Evolutionary conservation across 1,140 invertebrate genomes (phyloP), one percentile per base, ranked within the genome.

Genomic region (Ceratosolen solmsi): DNA sequence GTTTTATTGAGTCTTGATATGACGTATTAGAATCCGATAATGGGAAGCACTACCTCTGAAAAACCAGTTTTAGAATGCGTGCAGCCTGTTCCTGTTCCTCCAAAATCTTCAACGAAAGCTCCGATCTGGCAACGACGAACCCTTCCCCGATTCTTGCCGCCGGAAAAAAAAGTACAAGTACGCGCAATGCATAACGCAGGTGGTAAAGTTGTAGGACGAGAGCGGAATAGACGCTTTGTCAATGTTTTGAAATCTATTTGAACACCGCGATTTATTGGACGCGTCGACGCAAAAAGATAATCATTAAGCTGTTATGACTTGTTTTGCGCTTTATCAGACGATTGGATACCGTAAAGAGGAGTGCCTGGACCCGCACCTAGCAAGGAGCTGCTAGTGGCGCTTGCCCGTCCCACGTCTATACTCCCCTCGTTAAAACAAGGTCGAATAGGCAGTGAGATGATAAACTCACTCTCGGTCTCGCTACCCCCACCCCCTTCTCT

Each of bases 221-320:
- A n/a, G n/a, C n/a, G n/a, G n/a, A n/a, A n/a, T n/a, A n/a, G n/a
- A n/a, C 15, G 0, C 25, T 9, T 22, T n/a, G 25, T 13, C 63
- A 33, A 30, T 49, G 27, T 7, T 13, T 60, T 38, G 22, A 75
- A 75, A 75, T 60, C 73, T 60, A 75, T 60, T 75, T 41, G 75
- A 49, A 25, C 41, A n/a, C 13, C 20, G 4, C 0, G 68, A 0
- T 33, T n/a, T 25, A n/a, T 7, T 49, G 20, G 36, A 13, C 27
- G 8, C 25, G 36, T 33, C 17, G 1, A n/a, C n/a, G 38, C 63
- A 46, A 68, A 78, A 78, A 51, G 49, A 33, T 49, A 17, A 79
- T 79, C 33, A 72, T 79, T 79, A 49, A 49, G n/a, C 77, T n/a
- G 25, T 79, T 79, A 79, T 79, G 78, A 60, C 38, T 72, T 72